phyloP scores from a whole-genome alignment of 2,113 vertebrate genomes.

The Dinomys branickii region DNA sequence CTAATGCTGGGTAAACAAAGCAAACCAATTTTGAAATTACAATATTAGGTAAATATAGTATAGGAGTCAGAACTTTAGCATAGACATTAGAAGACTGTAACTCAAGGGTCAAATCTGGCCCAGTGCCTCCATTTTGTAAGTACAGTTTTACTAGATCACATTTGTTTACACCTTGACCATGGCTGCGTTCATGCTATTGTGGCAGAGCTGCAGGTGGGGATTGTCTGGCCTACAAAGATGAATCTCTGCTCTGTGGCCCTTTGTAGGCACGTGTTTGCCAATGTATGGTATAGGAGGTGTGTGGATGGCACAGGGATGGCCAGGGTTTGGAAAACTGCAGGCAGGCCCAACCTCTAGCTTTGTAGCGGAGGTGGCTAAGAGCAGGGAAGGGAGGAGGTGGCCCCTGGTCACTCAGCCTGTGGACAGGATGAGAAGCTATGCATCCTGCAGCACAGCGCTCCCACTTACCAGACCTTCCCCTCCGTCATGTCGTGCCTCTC shows the following conservation, averaged over 20 bases:
- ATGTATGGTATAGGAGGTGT: neutral
- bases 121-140: neutral
- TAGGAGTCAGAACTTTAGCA: neutral
- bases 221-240: neutral
- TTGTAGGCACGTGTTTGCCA: neutral
- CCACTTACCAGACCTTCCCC: neutral
- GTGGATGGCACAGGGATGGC: neutral
- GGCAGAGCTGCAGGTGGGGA: neutral
- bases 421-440: neutral
- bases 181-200: neutral
- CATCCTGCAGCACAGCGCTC: neutral
- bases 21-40: conserved; percentile 43
- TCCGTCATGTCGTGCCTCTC: neutral
- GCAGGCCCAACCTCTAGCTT: neutral
- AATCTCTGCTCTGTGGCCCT: neutral
- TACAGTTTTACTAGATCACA: too few species aligned
- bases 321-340: neutral
- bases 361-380: neutral
- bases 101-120: neutral
- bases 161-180: neutral
- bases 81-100: neutral
- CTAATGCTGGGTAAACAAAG: neutral
- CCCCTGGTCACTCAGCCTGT: neutral
- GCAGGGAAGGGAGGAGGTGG: neutral
- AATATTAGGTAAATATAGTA: neutral